Conservation (phyloP, 2,888 invertebrate genomes). For the Coecobrya sp. region DNA sequence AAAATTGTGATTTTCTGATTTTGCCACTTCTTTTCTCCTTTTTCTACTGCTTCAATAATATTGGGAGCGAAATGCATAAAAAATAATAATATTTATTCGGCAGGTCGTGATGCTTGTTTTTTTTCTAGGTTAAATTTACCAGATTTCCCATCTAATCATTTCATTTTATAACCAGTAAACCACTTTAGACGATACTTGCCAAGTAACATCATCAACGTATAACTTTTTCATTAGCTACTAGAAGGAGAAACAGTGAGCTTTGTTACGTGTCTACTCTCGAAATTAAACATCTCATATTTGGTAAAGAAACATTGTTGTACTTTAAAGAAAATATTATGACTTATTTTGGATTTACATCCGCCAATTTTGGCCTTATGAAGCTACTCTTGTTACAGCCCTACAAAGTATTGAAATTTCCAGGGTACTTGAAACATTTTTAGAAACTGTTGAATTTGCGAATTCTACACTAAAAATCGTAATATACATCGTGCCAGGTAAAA, state of each 20-base stretch:
- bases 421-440: too few relatives aligned
- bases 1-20: conserved; percentile 31
- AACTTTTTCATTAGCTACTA: not conserved
- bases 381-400: too few relatives aligned
- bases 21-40: not conserved
- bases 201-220: conserved; percentile 43
- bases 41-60: not conserved
- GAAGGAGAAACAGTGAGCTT: not conserved
- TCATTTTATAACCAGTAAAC: conserved; percentile 38
- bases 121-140: conserved; percentile 52
- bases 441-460: too few relatives aligned
- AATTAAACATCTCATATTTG: not conserved
- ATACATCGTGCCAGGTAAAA: too few relatives aligned
- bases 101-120: conserved; percentile 26
- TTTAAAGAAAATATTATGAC: not conserved
- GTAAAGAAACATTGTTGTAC: too few relatives aligned
- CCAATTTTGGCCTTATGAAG: not conserved
- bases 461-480: not conserved
- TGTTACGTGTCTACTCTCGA: not conserved
- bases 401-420: too few relatives aligned
- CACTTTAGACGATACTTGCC: conserved; percentile 10
- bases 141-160: conserved; percentile 10
- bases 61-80: not conserved
- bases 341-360: not conserved
- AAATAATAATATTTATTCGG: not conserved